Base-by-base conservation (phyloP, 2,113 vertebrate genomes). In the Turdus rufiventris region DNA sequence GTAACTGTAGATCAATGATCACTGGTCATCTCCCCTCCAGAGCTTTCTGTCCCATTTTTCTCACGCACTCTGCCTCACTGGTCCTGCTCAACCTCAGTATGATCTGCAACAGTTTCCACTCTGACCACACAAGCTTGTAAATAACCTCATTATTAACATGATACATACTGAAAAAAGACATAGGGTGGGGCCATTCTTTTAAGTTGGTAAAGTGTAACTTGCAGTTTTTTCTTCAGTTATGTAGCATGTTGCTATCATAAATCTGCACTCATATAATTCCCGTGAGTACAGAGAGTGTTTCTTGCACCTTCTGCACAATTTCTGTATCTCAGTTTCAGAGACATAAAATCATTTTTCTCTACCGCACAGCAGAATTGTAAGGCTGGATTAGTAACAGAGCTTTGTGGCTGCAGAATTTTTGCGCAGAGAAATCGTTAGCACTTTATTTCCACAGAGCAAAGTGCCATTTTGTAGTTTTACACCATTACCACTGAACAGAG, bases 51-150 rank as follows among this genome's bases (percentile, higher is more conserved):
- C 50, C 28, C 21, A 26, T 51, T 75, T 74, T 77, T 47, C 40
- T 54, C 48, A 5, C 0, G 0, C 29, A 29, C 42, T 31, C 34
- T 40, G 36, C 76, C 66, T 14, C 61, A 28, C n/a, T 5, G 1
- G 14, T 33, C 58, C 62, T 34, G 21, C 45, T 73, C 24, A 31
- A 23, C 40, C 48, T 85, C 57, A 74, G 12, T 12, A 5, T 2
- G 3, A 29, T 45, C 36, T 47, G 38, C 40, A 42, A 51, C 17
- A 53, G 71, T 18, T 63, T 29, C 54, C 53, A 53, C 61, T 65
- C 75, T 73, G 24, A 73, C 5, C 15, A 91, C 58, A 62, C 33
- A 66, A 38, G 40, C 63, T 42, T 47, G 26, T 16, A 89, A 87
- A 43, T 8, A 18, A 82, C 21, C 74, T 74, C 79, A 38, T 34